These are phyloP conservation scores for Dufourea novaeangliae DNA, from an alignment of 1,140 invertebrate species.

Conservation along the genomic window DNA sequence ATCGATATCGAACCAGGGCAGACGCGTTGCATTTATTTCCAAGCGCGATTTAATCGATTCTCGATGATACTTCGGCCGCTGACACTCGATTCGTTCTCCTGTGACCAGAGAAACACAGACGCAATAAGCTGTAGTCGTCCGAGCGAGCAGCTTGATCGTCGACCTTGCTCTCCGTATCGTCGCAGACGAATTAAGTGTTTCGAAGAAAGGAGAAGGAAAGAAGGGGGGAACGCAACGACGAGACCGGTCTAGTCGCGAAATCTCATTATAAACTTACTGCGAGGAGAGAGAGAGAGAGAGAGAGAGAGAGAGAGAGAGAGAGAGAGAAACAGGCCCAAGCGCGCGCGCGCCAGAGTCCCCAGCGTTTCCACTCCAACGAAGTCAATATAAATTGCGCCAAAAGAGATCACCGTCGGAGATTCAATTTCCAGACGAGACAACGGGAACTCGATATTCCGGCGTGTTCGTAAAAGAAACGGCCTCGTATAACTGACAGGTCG, in stretches of 20 bases:
- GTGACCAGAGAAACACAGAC: background rate
- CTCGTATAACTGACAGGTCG: constrained; percentile 17
- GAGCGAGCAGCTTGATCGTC: background rate
- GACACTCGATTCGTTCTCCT: background rate
- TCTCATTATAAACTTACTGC: constrained; percentile 42
- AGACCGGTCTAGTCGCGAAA: constrained; percentile 30
- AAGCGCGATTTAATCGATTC: background rate
- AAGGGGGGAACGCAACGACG: background rate
- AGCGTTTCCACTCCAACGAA: constrained; percentile 16
- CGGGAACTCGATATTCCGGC: constrained; percentile 45
- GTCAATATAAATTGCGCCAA: constrained; percentile 37
- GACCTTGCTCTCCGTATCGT: constrained; percentile 2
- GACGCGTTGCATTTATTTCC: background rate
- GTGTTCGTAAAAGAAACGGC: constrained; percentile 11
- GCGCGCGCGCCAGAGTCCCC: too few relatives aligned
- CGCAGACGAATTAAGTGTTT: constrained; percentile 30
- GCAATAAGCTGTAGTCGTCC: constrained; percentile 10
- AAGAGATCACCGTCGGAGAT: constrained; percentile 47
- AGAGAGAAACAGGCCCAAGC: background rate
- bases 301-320: background rate
- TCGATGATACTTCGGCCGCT: constrained; percentile 11
- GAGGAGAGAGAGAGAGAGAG: background rate
- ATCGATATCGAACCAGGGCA: background rate
- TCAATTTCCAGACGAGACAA: constrained; percentile 49
- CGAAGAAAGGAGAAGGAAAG: too few relatives aligned